Base-by-base conservation (phyloP, 1,140 invertebrate genomes). In the Meteorus sp. region DNA sequence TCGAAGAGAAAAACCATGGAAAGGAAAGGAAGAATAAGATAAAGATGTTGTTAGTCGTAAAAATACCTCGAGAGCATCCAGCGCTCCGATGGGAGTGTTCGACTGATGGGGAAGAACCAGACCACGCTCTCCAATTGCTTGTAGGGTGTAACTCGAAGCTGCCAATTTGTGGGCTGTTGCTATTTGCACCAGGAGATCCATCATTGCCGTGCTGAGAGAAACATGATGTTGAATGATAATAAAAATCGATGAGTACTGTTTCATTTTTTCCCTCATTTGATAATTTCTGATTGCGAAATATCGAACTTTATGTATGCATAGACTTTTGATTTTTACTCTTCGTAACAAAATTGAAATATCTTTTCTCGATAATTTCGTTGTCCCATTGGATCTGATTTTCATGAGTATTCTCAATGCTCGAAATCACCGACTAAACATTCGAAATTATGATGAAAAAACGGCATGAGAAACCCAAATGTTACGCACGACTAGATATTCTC, bases 121-220 rank as follows among this genome's bases (percentile, higher is more conserved):
- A 52, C 85, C 85, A 56, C 79, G 82, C 43, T 85, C 83, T 33
- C 86, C 86, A 45, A 86, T 77, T 2, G 87, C 83, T 71, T 88
- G 85, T n/a, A 91, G 78, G n/a, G 86, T 83, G 73, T 91, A 86
- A 65, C 82, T 86, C 35, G 86, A 86, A 7, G 90, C 88, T 62
- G 85, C 84, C 51, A 92, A 81, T 75, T 89, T 88, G 75, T 89
- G 85, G 25, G 85, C 83, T 31, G 86, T 90, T 37, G 89, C 85
- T 48, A 91, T 84, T 69, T 91, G 89, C 51, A 93, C 86, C 59
- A 92, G 80, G 22, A 93, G 82, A 73, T 92, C 91, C 86, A 91
- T 89, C 88, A 93, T 91, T 25, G 89, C 89, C 7, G 88, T 90
- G 69, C 90, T 91, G 79, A 56, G 82, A 81, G 66, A 73, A 78